Evolutionary conservation across 1,140 invertebrate genomes (phyloP).

Genomic region (Proctacanthus coquilletti): DNA sequence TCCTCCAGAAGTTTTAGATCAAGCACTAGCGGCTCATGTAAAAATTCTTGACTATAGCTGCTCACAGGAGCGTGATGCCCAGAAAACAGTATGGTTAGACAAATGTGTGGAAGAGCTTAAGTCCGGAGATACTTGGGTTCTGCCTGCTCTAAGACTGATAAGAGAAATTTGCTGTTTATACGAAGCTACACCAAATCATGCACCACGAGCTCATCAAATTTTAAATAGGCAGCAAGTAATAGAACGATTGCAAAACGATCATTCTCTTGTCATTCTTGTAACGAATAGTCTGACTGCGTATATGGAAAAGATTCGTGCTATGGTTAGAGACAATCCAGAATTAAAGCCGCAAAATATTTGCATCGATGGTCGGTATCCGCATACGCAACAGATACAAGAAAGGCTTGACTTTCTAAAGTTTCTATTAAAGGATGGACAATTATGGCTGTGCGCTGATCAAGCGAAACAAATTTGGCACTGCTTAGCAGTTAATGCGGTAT

Average conservation of each 20-base stretch:
- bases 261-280: slow-evolving; percentile 85
- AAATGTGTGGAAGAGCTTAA: slow-evolving; percentile 92
- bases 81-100: slow-evolving; percentile 90
- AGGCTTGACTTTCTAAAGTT: slow-evolving; percentile 87
- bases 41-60: slow-evolving; percentile 98
- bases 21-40: slow-evolving; percentile 85
- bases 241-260: slow-evolving; percentile 78
- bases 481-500: slow-evolving; percentile 84
- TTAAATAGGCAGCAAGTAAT: slow-evolving; percentile 67
- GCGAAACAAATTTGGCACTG: slow-evolving; percentile 96
- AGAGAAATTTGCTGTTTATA: slow-evolving; percentile 90
- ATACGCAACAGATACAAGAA: slow-evolving; percentile 85
- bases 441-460: slow-evolving; percentile 92
- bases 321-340: slow-evolving; percentile 56
- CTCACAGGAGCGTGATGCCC: slow-evolving; percentile 87
- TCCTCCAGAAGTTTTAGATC: slow-evolving; percentile 94
- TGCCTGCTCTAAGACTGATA: slow-evolving; percentile 91
- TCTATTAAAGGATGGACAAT: slow-evolving; percentile 79
- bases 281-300: slow-evolving; percentile 85
- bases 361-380: slow-evolving; percentile 81
- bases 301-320: slow-evolving; percentile 67
- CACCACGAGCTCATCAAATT: slow-evolving; percentile 45
- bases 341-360: slow-evolving; percentile 68
- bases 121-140: slow-evolving; percentile 68
- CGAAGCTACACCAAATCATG: slow-evolving; percentile 59